phyloP scores from a whole-genome alignment of 2,113 vertebrate species.

The Megalops atlanticus region DNA sequence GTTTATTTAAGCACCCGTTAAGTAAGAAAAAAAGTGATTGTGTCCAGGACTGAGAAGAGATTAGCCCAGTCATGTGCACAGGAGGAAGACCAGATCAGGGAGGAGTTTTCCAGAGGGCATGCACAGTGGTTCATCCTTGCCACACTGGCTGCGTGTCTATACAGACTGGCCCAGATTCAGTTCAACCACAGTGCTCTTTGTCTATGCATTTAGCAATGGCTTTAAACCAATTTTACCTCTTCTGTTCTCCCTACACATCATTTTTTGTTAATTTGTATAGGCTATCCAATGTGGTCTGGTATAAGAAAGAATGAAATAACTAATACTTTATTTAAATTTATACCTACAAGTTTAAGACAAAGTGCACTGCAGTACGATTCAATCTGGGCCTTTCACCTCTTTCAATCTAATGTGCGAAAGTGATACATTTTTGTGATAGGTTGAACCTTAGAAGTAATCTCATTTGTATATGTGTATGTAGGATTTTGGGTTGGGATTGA shows the following conservation, averaged over 20 bases:
- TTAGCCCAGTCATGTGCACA: not conserved
- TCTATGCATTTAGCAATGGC: not conserved
- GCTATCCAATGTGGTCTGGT: not conserved
- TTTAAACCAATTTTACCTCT: not conserved
- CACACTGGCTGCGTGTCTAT: not conserved
- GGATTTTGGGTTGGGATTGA: not conserved
- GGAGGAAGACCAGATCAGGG: not conserved
- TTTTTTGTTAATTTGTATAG: not conserved
- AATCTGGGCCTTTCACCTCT: not conserved
- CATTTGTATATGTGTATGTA: not conserved
- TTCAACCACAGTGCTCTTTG: too few species aligned
- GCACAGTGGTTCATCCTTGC: not conserved
- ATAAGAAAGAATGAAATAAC: not conserved
- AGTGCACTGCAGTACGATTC: not conserved
- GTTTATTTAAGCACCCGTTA: not conserved
- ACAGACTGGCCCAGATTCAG: not conserved
- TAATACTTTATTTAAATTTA: not conserved
- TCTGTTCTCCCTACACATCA: not conserved
- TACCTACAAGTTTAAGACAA: not conserved
- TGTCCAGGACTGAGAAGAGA: not conserved
- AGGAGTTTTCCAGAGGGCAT: not conserved
- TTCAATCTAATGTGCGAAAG: not conserved
- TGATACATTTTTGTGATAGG: too few species aligned
- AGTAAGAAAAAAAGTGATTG: conserved; percentile 8
- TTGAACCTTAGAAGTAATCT: not conserved